phyloP scores from a whole-genome alignment of 2,888 invertebrate species.

The Dyspetes luteomarginatus region DNA sequence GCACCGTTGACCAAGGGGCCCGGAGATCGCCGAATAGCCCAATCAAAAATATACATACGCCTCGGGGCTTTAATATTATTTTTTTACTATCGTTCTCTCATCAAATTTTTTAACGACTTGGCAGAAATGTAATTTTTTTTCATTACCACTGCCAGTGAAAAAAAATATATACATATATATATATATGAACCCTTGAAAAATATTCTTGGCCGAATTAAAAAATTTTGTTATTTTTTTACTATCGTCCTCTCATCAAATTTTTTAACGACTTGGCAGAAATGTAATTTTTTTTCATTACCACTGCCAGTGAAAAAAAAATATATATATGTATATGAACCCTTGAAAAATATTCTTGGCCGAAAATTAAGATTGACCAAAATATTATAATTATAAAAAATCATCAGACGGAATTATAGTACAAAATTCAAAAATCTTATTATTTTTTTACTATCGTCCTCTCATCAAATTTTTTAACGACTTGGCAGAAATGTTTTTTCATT shows the following conservation, averaged over 20 bases:
- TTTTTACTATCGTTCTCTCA: conserved; percentile 34
- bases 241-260: conserved; percentile 18
- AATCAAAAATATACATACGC: conserved; percentile 46
- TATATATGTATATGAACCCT: too few relatives aligned
- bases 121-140: background rate
- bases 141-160: too few relatives aligned
- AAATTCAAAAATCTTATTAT: too few relatives aligned
- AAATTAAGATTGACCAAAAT: too few relatives aligned
- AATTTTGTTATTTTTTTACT: conserved; percentile 50
- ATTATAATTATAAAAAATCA: too few relatives aligned
- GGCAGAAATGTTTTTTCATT: background rate
- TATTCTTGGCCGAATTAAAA: too few relatives aligned
- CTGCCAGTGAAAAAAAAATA: too few relatives aligned
- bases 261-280: conserved; percentile 14
- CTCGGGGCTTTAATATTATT: conserved; percentile 41
- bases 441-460: conserved; percentile 32
- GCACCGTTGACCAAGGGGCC: conserved; percentile 51
- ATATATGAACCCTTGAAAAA: too few relatives aligned
- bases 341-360: too few relatives aligned
- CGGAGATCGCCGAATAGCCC: conserved; percentile 52
- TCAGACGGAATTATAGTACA: too few relatives aligned
- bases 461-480: conserved; percentile 35
- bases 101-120: conserved; percentile 33
- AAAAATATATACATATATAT: too few relatives aligned
- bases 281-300: background rate